A percentile compares a stretch with the other conserved stretches of the same genome.
Evolutionary conservation across 2,797 vertebrate genomes (phyloP).

Genomic region (Bryconaethiops microstoma): DNA sequence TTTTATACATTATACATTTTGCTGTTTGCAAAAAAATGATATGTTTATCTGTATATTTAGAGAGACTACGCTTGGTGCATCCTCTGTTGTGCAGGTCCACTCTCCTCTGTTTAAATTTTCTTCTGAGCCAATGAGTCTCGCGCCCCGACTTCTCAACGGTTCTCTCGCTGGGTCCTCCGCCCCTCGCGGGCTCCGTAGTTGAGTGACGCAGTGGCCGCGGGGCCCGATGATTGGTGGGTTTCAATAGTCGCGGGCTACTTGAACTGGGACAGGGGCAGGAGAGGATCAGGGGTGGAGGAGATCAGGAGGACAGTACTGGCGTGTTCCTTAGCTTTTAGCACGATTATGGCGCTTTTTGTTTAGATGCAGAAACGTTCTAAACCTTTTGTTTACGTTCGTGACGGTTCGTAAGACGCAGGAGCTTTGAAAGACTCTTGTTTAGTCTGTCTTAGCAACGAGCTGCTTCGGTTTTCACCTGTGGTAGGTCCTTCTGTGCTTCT

Average conservation of each 20-base stretch:
- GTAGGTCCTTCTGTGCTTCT: neutral
- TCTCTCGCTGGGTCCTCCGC: neutral
- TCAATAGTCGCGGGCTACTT: slow-evolving; percentile 99
- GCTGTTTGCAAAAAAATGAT: too few relatives aligned
- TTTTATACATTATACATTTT: too few relatives aligned
- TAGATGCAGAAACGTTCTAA: neutral
- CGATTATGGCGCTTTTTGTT: slow-evolving; percentile 45
- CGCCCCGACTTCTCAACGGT: slow-evolving; percentile 48
- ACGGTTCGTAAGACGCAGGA: slow-evolving; percentile 29
- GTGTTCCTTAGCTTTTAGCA: too few relatives aligned
- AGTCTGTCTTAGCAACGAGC: slow-evolving; percentile 23
- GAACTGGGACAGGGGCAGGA: slow-evolving; percentile 77
- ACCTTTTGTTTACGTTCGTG: slow-evolving; percentile 7
- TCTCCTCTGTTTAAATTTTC: slow-evolving; percentile 47
- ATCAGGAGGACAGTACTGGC: too few relatives aligned
- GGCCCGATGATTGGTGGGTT: slow-evolving; percentile 84
- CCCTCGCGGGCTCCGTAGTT: slow-evolving; percentile 57
- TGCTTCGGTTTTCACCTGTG: neutral
- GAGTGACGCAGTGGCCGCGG: slow-evolving; percentile 43
- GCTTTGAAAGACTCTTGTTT: slow-evolving; percentile 24
- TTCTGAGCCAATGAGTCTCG: slow-evolving; percentile 45
- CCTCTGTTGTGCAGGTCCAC: neutral
- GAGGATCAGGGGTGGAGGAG: neutral
- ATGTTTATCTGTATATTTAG: too few relatives aligned
- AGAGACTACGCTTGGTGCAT: too few relatives aligned